Evolutionary conservation across 35 echinoderm and acorn worm genomes (phyloP), one percentile per base, ranked within the genome.

Genomic region (Heliocidaris tuberculata): DNA sequence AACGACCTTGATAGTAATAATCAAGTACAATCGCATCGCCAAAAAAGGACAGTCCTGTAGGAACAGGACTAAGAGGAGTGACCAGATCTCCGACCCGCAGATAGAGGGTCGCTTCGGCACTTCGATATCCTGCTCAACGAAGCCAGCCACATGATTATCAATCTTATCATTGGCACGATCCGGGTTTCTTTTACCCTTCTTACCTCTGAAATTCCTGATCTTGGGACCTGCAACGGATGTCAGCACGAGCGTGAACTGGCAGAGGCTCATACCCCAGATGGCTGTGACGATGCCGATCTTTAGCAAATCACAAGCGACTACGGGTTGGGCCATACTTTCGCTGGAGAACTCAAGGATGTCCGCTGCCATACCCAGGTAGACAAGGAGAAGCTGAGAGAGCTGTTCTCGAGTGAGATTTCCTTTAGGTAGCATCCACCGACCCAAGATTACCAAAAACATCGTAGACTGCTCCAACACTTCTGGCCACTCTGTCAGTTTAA

Each of bases 11-110:
- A 95, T 85, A 31, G 86, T 31, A 31, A 96, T 96, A 17, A 99
- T 94, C 27, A 99, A 94, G 87, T 97, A 97, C 17, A 99, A 93
- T 17, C 98, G 86, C 96, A 99, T 97, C 7, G 35, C 93, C 48
- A 99, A 48, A 60, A 97, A 99, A 30, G 98, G 98, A 3, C 94
- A 92, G 90, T 99, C 98, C 47, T 99, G 98, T 94, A 99, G 94
- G 19, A 97, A 11, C 29, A 97, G 49, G 30, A 95, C 96, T 29
- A 96, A 95, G 16, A 94, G 88, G 31, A 99, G 90, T 21, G 96
- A 96, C 98, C 98, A 97, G 7, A 99, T 97, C 88, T 99, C 98
- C 78, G 94, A 95, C 32, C 92, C 96, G 59, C 98, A 99, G 65
- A 89, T 27, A 32, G 87, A 89, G 31, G 87, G 87, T 4, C 87